phyloP scores from a whole-genome alignment of 2,888 invertebrate species.

The Bembecia ichneumoniformis region DNA sequence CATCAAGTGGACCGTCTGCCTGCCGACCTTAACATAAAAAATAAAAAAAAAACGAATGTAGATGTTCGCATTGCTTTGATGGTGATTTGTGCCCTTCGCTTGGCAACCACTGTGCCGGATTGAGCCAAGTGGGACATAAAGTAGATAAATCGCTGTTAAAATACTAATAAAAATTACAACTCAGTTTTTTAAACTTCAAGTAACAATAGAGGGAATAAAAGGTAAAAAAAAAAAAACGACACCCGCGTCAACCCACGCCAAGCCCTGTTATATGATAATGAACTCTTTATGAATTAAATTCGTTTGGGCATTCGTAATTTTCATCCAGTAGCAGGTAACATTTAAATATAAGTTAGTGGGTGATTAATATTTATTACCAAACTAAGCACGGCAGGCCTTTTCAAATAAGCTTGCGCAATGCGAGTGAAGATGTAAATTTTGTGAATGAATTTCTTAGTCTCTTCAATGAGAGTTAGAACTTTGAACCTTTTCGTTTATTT shows the following conservation, averaged over 20 bases:
- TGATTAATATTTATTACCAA: conserved; percentile 62
- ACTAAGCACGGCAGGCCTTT: conserved; percentile 21
- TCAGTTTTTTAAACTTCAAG: not conserved
- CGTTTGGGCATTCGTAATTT: conserved; percentile 39
- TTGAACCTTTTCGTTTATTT: too few relatives aligned
- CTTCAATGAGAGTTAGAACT: not conserved
- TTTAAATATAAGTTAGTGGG: conserved; percentile 53
- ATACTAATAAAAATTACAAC: not conserved
- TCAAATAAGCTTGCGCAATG: conserved; percentile 21
- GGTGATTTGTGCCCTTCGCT: not conserved
- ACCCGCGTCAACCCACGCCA: conserved; percentile 28
- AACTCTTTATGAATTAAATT: conserved; percentile 47
- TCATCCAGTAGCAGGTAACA: conserved; percentile 61
- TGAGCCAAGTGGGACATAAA: not conserved
- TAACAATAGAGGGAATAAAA: not conserved
- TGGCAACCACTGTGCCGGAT: not conserved
- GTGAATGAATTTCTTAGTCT: conserved; percentile 22
- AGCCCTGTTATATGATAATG: conserved; percentile 50
- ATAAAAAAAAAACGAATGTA: not conserved
- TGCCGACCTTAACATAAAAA: too few relatives aligned
- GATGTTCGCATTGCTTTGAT: not conserved
- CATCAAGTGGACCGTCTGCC: too few relatives aligned
- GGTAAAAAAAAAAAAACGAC: not conserved
- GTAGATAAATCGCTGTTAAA: not conserved
- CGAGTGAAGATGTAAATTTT: conserved; percentile 28